Base-by-base conservation (phyloP, 2,113 vertebrate genomes). In the Chauna torquata region DNA sequence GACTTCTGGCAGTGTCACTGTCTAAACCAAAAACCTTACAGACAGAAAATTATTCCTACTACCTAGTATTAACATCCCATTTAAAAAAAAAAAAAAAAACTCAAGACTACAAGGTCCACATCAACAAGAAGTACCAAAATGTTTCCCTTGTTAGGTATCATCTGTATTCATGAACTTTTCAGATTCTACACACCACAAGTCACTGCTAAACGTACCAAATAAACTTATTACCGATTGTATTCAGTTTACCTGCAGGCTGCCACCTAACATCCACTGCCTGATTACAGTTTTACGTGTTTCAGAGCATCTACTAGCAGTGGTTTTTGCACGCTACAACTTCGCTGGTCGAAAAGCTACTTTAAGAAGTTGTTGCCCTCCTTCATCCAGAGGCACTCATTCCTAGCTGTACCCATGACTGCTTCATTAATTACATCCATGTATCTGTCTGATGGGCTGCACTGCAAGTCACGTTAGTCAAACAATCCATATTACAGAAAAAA, bases 251-350 rank as follows among this genome's bases (percentile, higher is more conserved):
- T 86, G 27, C 47, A 77, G 57, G 34, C 20, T 88, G 57, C 5
- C 18, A 68, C 9, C 5, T 42, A 70, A 78, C 22, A 58, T 36
- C 3, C n/a, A 52, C 40, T 45, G 24, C 25, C 58, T 57, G 24
- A 52, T 0, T 34, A 14, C 6, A 22, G 10, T 14, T 11, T 34
- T 58, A 44, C 0, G 5, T 20, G 34, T 34, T 55, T 49, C 54
- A 36, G 9, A 45, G 47, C 36, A 72, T 27, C 34, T 61, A 34
- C 25, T 18, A 69, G n/a, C 0, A 0, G 10, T 23, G 15, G 3
- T 4, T 50, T 85, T 16, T 76, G 11, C 40, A 61, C 4, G 18
- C 23, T 57, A n/a, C 23, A 44, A 16, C 49, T 71, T 38, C 71
- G 9, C 40, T 62, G 40, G 28, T 9, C 36, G 36, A 68, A 71